A percentile compares a stretch with the other conserved stretches of the same genome.
Conservation (phyloP, 2,797 vertebrate genomes). For the Muraenolepis orangiensis region DNA sequence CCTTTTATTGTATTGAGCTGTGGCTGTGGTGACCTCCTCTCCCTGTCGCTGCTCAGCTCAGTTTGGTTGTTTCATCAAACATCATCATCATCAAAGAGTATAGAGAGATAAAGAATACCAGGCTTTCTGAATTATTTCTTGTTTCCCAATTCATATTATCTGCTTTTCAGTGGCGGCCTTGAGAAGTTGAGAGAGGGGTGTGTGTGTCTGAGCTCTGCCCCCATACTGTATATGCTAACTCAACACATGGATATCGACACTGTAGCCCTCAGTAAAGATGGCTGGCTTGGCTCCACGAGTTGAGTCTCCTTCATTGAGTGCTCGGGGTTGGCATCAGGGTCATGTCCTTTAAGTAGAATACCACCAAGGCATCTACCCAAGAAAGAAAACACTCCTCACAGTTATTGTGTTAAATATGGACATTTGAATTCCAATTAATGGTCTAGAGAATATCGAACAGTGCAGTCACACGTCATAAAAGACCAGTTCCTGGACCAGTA, state of each 20-base stretch:
- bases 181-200: neutral
- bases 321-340: neutral
- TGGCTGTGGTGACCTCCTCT: neutral
- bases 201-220: constrained; percentile 47
- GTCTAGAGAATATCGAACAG: neutral
- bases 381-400: neutral
- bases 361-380: neutral
- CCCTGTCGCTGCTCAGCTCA: constrained; percentile 12
- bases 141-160: constrained; percentile 34
- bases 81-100: neutral
- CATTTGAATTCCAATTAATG: neutral
- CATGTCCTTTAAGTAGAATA: neutral
- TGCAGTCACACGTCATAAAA: neutral
- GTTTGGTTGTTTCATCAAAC: constrained; percentile 1
- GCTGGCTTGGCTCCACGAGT: neutral
- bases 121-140: constrained; percentile 30
- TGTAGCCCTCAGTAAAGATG: neutral
- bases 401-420: neutral
- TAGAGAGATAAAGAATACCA: constrained; percentile 9
- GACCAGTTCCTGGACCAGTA: neutral
- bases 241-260: neutral
- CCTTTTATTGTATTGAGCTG: neutral
- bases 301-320: neutral
- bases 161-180: constrained; percentile 19
- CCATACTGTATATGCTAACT: neutral